These are phyloP conservation scores for Platichthys flesus DNA, from an alignment of 2,113 vertebrate genomes.

Conservation along the genomic window DNA sequence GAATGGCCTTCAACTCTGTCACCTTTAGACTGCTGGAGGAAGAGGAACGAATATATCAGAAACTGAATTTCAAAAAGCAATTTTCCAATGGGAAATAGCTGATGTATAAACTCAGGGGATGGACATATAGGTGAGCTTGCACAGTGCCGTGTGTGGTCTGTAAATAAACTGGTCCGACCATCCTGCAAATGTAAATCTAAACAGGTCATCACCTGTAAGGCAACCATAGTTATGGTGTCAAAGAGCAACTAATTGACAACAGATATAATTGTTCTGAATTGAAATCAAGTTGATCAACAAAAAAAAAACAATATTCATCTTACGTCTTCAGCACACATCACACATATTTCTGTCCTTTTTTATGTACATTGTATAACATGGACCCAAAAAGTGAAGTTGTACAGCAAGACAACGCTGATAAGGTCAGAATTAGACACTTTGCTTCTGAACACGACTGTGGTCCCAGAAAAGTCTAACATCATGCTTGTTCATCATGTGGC, in stretches of 20 bases:
- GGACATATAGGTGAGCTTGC: background rate
- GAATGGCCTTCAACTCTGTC: constrained; percentile 54
- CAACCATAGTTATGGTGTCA: no score
- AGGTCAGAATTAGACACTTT: no score
- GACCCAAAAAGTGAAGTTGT: background rate
- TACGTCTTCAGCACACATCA: no score
- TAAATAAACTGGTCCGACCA: background rate
- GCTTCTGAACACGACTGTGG: background rate
- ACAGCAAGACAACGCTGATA: no score
- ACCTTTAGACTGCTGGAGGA: constrained; percentile 51
- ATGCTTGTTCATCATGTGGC: background rate
- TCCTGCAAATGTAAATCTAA: background rate
- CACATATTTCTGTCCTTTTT: background rate
- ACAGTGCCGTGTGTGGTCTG: background rate
- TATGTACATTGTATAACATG: background rate
- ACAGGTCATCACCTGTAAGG: no score
- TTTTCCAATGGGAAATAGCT: background rate
- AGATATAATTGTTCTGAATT: background rate
- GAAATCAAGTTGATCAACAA: background rate
- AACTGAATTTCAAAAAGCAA: background rate
- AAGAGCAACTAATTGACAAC: no score
- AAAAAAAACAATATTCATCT: no score
- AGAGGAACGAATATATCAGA: constrained; percentile 1
- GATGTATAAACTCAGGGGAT: background rate
- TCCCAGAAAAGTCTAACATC: no score